A percentile compares a stretch with the other conserved stretches of the same genome.
Evolutionary conservation across 2,113 vertebrate species (phyloP).

Genomic region (Pseudopodoces humilis): DNA sequence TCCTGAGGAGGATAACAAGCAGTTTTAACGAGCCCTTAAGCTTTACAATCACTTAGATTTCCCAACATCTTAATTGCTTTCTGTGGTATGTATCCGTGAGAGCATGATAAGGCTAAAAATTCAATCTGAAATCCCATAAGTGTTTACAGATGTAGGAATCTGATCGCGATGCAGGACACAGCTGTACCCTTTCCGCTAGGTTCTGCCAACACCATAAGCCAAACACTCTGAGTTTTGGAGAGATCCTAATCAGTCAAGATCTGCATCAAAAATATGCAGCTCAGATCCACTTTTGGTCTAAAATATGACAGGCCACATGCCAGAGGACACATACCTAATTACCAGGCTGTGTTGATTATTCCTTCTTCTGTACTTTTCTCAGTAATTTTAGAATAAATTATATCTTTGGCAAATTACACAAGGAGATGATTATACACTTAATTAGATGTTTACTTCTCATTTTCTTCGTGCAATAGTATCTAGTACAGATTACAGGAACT

Average conservation of each 20-base stretch:
- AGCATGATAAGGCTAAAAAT: background rate
- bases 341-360: conserved; percentile 64
- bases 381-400: conserved; percentile 73
- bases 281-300: background rate
- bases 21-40: background rate
- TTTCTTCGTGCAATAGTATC: conserved; percentile 43
- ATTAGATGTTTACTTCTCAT: conserved; percentile 63
- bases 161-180: background rate
- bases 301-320: background rate
- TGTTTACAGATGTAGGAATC: background rate
- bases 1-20: background rate
- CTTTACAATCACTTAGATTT: background rate
- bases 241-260: background rate
- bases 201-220: background rate
- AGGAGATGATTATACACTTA: conserved; percentile 64
- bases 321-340: conserved; percentile 64
- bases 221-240: background rate
- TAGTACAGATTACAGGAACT: conserved; percentile 55
- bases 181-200: background rate
- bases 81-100: background rate
- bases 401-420: conserved; percentile 65
- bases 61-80: background rate
- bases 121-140: background rate
- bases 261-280: background rate
- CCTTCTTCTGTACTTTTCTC: conserved; percentile 64